These are phyloP conservation scores for Lypha dubia DNA, from an alignment of 2,888 invertebrate species.

Conservation along the genomic window DNA sequence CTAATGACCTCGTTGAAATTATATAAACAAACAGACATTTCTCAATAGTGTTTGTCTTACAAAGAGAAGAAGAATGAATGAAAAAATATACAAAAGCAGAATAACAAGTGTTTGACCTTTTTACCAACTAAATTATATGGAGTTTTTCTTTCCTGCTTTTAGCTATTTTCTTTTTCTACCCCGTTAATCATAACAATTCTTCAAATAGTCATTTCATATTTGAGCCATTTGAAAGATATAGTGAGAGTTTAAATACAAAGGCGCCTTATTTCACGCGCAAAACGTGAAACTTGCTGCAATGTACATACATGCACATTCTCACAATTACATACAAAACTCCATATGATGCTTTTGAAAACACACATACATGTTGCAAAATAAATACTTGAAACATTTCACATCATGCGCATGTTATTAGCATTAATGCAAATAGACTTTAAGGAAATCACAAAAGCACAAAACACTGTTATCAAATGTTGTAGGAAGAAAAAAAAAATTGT, in stretches of 20 bases:
- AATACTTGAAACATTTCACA: constrained; percentile 59
- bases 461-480: constrained; percentile 51
- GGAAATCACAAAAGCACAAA: constrained; percentile 45
- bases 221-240: constrained; percentile 12
- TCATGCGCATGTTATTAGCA: constrained; percentile 68
- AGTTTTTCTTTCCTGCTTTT: constrained; percentile 32
- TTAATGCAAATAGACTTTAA: constrained; percentile 71
- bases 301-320: background rate
- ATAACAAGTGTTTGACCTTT: constrained; percentile 71
- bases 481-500: constrained; percentile 8
- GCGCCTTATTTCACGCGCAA: constrained; percentile 71
- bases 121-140: constrained; percentile 39
- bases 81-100: constrained; percentile 32
- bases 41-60: constrained; percentile 28
- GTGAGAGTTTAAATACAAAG: constrained; percentile 37
- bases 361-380: background rate
- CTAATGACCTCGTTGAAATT: background rate
- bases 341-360: background rate
- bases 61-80: background rate
- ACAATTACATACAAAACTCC: background rate
- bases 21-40: constrained; percentile 38
- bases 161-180: constrained; percentile 25
- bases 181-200: constrained; percentile 72
- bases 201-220: constrained; percentile 47
- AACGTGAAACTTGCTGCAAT: constrained; percentile 58